Percentiles rank a stretch among this genome's conserved stretches.
Evolutionary conservation across 2,797 vertebrate genomes (phyloP).

Genomic region (Podargus strigoides): DNA sequence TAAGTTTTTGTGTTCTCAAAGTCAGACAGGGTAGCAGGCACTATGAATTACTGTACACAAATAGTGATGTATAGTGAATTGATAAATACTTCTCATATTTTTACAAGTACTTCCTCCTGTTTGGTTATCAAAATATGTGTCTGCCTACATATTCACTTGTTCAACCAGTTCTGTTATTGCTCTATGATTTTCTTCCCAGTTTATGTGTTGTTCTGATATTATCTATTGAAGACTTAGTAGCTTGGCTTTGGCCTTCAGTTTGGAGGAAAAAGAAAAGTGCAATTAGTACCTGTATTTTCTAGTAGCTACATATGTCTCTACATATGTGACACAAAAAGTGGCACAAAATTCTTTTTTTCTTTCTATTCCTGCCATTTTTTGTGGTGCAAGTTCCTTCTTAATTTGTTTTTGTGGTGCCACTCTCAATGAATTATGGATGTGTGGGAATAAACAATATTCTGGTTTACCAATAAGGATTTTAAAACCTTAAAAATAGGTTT

Average conservation of each 20-base stretch:
- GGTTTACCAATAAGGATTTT: neutral
- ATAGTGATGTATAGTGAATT: neutral
- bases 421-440: slow-evolving; percentile 17
- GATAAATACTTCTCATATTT: neutral
- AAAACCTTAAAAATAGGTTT: neutral
- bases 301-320: neutral
- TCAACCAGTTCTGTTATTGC: neutral
- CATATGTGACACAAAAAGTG: neutral
- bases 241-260: neutral
- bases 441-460: neutral
- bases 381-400: neutral
- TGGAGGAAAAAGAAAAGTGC: neutral
- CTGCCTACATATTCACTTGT: neutral
- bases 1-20: neutral
- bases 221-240: neutral
- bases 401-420: neutral
- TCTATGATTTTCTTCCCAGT: neutral
- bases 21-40: neutral
- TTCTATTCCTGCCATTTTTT: neutral
- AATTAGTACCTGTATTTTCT: neutral
- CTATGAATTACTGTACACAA: neutral
- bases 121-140: neutral
- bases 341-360: neutral
- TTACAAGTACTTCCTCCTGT: neutral
- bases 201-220: neutral